Evolutionary conservation across 2,113 vertebrate genomes (phyloP), one percentile per base, ranked within the genome.

Genomic region (Bolborhynchus lineola): DNA sequence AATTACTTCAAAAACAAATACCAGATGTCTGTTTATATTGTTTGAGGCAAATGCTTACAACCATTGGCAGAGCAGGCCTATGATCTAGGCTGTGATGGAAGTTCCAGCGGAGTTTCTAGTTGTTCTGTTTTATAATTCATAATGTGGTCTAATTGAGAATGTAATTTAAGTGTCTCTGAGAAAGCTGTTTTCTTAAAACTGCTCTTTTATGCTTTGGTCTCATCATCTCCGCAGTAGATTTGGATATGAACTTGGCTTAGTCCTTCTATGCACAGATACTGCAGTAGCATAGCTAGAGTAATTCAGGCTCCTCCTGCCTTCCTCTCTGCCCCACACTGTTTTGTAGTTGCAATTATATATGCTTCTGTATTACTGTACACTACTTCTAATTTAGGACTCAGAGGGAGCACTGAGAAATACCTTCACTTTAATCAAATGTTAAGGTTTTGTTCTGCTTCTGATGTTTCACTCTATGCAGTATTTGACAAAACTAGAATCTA

Each of bases 1-100:
- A 95, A 91, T 93, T 93, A 83, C 79, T 97, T 97, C 80, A 93
- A 94, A 98, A 97, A 96, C 67, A 77, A 97, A 92, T 92, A 92
- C 83, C 84, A 94, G 88, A 84, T 97, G 94, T 96, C 65, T 95
- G 0, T 97, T 97, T 96, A 81, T 86, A 55, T 83, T 96, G 86
- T 97, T 90, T 94, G 97, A 97, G 60, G 83, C 94, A 92, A 94
- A 79, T 17, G 26, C 93, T 94, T 82, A 84, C 91, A 82, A 89
- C 88, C 44, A 28, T 79, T 9, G 6, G 68, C 49, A 77, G 88
- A 46, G 3, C 21, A 10, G 41, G 68, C 87, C 46, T 87, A 9
- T 77, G 80, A 47, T 82, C 82, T 85, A 78, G 87, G 82, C 70
- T 76, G 47, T 37, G 41, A 60, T 21, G 10, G 81, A 94, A 77